Base-by-base conservation (phyloP, 2,888 invertebrate species). In the Callyntrura guangdongensis region DNA sequence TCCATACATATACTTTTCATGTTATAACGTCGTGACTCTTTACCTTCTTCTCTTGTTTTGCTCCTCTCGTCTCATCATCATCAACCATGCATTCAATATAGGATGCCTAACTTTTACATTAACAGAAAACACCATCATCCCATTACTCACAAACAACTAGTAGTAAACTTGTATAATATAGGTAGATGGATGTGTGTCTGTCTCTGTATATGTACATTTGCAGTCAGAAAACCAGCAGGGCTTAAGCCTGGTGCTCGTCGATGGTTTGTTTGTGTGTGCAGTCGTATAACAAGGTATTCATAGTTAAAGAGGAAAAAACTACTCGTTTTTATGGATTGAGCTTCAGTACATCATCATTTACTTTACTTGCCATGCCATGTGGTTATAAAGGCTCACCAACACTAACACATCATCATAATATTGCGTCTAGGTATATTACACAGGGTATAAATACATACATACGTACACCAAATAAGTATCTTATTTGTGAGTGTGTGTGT, bases 1-100 rank as follows among this genome's bases (percentile, higher is more conserved):
- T 79, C 64, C 25, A 74, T 84, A 49, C 90, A 86, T 90, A 86
- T 83, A 81, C 67, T 67, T 82, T 14, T 25, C 14, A 64, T 20
- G 2, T 45, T 17, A 47, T 3, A 14, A 56, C n/a, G n/a, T 0
- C 22, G n/a, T 81, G 61, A 81, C 81, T 81, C 82, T 53, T 87
- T 53, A 79, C 79, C 69, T 87, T 81, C 77, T 53, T 6, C 59
- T 89, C 79, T 77, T 36, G 25, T 53, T 81, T 61, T 59, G 82
- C 77, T 25, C 83, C 25, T 82, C 61, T 82, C n/a, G n/a, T 49
- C 61, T 61, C 82, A 82, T 64, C 82, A 82, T 64, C 64, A 45
- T 36, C 61, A 82, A 82, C 25, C 82, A 82, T 36, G 64, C 82
- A 82, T 61, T 45, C 36, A 82, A 56, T 79, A 27, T 79, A 36